Percentiles rank a stretch among this genome's conserved stretches.
These are phyloP conservation scores for Gallinago solitaria DNA, from an alignment of 2,797 vertebrate genomes.

Conservation along the genomic window DNA sequence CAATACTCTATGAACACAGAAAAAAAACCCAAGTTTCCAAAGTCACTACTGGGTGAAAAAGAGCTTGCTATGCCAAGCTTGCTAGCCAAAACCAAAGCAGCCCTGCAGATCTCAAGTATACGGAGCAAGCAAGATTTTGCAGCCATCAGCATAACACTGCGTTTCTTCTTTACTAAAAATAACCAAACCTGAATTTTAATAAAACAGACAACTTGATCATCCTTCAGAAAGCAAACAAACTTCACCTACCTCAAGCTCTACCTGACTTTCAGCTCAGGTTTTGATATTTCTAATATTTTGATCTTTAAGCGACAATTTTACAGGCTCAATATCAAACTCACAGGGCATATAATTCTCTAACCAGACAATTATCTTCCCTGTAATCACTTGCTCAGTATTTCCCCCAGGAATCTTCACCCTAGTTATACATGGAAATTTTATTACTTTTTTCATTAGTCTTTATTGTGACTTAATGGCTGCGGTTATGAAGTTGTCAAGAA, in stretches of 20 bases:
- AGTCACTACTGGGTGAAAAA: not conserved
- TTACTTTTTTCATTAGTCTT: conserved; percentile 70
- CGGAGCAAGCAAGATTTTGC: not conserved
- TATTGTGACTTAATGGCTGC: conserved; percentile 53
- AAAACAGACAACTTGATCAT: conserved; percentile 2
- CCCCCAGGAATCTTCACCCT: conserved; percentile 70
- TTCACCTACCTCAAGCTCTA: not conserved
- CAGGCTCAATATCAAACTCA: conserved; percentile 61
- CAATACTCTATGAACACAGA: not conserved
- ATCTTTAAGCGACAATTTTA: conserved; percentile 56
- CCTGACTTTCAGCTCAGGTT: not conserved
- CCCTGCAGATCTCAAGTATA: not conserved
- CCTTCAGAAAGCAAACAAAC: not conserved
- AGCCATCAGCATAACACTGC: not conserved
- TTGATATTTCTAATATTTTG: conserved; percentile 36
- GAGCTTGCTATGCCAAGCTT: not conserved
- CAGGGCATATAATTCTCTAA: conserved; percentile 71
- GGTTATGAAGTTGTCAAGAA: conserved; percentile 62
- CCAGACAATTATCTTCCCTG: conserved; percentile 70
- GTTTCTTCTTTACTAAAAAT: conserved; percentile 12
- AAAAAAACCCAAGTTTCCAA: not conserved
- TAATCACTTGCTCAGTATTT: conserved; percentile 73
- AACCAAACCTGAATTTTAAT: not conserved
- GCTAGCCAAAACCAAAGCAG: not conserved
- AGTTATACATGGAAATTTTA: conserved; percentile 70